A percentile compares a stretch with the other conserved stretches of the same genome.
Evolutionary conservation across 2,797 vertebrate genomes (phyloP).

Genomic region (Hafferia zeledoni): DNA sequence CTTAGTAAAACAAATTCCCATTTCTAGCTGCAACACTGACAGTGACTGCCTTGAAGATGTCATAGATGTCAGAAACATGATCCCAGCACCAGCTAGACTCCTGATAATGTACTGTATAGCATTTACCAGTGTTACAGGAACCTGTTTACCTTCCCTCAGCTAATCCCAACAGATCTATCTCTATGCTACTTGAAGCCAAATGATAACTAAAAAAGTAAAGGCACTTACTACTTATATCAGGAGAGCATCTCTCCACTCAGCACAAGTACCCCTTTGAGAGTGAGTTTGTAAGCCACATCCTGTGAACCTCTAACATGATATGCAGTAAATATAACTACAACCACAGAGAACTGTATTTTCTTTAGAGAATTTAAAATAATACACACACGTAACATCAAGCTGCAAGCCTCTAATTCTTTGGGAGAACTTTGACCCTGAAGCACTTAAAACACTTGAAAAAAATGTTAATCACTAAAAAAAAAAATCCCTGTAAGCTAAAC

Average conservation of each 20-base stretch:
- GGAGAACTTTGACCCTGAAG: neutral
- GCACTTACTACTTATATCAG: neutral
- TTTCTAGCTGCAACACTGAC: neutral
- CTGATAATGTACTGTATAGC: neutral
- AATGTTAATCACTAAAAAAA: neutral
- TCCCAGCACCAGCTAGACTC: neutral
- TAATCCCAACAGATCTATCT: neutral
- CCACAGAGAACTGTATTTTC: neutral
- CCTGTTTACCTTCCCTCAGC: neutral
- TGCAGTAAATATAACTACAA: neutral
- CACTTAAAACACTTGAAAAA: neutral
- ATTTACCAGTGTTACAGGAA: neutral
- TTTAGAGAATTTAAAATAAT: neutral
- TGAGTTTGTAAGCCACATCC: neutral
- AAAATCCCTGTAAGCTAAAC: neutral
- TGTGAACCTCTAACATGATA: neutral
- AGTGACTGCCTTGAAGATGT: neutral
- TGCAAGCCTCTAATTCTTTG: neutral
- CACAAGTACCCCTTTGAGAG: neutral
- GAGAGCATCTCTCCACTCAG: neutral
- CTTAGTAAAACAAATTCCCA: neutral
- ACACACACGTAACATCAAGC: neutral
- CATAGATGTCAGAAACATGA: neutral
- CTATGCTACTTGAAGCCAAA: neutral
- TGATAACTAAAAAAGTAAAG: neutral